A percentile compares a stretch with the other conserved stretches of the same genome.
These are phyloP conservation scores for Eleutherodactylus coqui DNA, from an alignment of 2,797 vertebrate genomes.

Conservation along the genomic window DNA sequence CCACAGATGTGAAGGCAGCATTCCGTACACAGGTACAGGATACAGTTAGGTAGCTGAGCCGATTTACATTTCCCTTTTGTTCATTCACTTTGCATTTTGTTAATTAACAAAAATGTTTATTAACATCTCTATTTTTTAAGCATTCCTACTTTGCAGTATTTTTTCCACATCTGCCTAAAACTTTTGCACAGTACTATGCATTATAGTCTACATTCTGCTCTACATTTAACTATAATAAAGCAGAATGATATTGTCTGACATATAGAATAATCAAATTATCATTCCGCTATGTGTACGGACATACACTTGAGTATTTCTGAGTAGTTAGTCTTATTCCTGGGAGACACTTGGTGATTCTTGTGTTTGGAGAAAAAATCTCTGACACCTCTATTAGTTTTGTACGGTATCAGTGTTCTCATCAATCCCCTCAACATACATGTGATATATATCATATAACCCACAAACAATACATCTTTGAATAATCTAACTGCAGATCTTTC, in stretches of 20 bases:
- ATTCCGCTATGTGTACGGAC: not conserved
- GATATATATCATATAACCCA: not conserved
- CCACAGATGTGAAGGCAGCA: no score
- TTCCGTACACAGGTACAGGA: no score
- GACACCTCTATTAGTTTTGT: not conserved
- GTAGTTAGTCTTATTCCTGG: not conserved
- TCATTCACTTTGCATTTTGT: no score
- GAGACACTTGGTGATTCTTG: not conserved
- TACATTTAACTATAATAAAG: not conserved
- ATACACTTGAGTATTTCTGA: not conserved
- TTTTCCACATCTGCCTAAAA: no score
- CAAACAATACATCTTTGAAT: not conserved
- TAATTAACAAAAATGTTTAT: no score
- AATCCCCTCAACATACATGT: not conserved
- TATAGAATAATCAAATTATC: not conserved
- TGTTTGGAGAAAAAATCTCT: not conserved
- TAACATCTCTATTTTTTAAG: no score
- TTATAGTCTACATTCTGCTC: not conserved
- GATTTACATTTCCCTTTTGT: no score
- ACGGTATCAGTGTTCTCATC: not conserved
- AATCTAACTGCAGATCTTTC: not conserved
- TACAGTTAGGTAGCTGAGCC: no score
- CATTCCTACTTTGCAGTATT: no score
- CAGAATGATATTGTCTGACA: not conserved
- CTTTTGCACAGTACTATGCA: no score